A percentile compares a stretch with the other conserved stretches of the same genome.
These are phyloP conservation scores for Papilio demoleus DNA, from an alignment of 2,888 invertebrate genomes.

Conservation along the genomic window DNA sequence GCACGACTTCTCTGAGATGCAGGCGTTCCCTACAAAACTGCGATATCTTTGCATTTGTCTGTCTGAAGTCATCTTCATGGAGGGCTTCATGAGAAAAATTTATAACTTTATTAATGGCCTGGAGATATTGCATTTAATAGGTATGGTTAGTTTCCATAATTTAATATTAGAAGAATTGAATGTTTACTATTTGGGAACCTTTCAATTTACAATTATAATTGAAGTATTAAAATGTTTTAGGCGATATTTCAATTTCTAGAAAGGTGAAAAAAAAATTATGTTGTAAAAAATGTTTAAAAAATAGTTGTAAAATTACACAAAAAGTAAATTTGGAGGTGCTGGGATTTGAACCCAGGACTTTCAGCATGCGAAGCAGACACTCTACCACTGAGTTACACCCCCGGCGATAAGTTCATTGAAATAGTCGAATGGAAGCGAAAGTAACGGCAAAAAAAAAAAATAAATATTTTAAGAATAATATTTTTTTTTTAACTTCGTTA, in stretches of 20 bases:
- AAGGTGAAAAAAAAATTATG: neutral
- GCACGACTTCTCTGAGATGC: slow-evolving; percentile 99
- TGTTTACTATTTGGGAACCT: too few species aligned
- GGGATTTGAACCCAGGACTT: slow-evolving; percentile 87
- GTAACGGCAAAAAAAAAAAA: too few species aligned
- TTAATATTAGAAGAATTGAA: too few species aligned
- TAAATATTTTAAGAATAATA: too few species aligned
- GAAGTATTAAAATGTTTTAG: neutral
- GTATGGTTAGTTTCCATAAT: slow-evolving; percentile 69
- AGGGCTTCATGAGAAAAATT: slow-evolving; percentile 99
- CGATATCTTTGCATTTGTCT: slow-evolving; percentile 97
- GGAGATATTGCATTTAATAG: slow-evolving; percentile 98
- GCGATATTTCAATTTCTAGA: neutral
- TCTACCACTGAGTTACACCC: slow-evolving; percentile 84
- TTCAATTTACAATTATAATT: too few species aligned
- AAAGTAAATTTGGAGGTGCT: slow-evolving; percentile 78
- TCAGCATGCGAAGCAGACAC: slow-evolving; percentile 87
- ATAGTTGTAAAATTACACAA: slow-evolving; percentile 22
- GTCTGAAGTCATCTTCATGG: slow-evolving; percentile 99
- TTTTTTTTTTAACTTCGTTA: too few species aligned
- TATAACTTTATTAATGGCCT: slow-evolving; percentile 99
- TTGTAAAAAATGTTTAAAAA: neutral
- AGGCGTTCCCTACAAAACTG: slow-evolving; percentile 98
- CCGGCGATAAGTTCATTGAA: slow-evolving; percentile 46
- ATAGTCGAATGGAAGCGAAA: neutral